Percentiles rank a stretch among this genome's conserved stretches.
Evolutionary conservation across 2,797 vertebrate species (phyloP).

Genomic region (Brotula barbata): DNA sequence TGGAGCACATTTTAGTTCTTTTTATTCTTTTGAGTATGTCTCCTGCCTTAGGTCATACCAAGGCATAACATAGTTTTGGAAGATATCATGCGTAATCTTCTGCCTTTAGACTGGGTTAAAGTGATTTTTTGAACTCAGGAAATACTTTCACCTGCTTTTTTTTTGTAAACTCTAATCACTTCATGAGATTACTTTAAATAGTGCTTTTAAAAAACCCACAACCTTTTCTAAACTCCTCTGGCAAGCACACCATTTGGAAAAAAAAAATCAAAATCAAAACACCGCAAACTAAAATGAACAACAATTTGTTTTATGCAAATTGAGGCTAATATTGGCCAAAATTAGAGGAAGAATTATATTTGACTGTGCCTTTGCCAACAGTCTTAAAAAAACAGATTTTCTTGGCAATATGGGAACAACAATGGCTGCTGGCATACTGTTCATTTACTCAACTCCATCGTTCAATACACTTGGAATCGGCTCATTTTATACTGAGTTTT

Average conservation of each 20-base stretch:
- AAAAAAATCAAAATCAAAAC: conserved; percentile 9
- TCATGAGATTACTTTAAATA: no score
- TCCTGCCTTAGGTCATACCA: no score
- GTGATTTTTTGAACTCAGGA: no score
- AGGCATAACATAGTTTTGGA: no score
- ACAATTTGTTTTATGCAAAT: conserved; percentile 70
- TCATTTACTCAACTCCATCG: conserved; percentile 25
- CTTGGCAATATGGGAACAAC: conserved; percentile 44
- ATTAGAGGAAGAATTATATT: conserved; percentile 47
- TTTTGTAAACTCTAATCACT: no score
- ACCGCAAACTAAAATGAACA: conserved; percentile 39
- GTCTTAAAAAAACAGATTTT: conserved; percentile 51
- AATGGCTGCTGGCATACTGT: conserved; percentile 49
- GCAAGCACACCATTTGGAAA: conserved; percentile 18
- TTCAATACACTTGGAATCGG: conserved; percentile 31
- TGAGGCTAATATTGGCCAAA: conserved; percentile 55
- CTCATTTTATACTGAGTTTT: conserved; percentile 32
- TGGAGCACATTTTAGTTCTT: no score
- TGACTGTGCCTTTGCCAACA: conserved; percentile 52
- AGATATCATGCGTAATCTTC: no score
- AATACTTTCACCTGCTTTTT: no score
- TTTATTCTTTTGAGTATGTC: no score
- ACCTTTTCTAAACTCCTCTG: conserved; percentile 31
- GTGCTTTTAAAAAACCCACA: conserved; percentile 13
- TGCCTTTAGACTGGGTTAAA: no score